A percentile compares a stretch with the other conserved stretches of the same genome.
These are phyloP conservation scores for Natator depressus DNA, from an alignment of 2,113 vertebrate species.

Conservation along the genomic window DNA sequence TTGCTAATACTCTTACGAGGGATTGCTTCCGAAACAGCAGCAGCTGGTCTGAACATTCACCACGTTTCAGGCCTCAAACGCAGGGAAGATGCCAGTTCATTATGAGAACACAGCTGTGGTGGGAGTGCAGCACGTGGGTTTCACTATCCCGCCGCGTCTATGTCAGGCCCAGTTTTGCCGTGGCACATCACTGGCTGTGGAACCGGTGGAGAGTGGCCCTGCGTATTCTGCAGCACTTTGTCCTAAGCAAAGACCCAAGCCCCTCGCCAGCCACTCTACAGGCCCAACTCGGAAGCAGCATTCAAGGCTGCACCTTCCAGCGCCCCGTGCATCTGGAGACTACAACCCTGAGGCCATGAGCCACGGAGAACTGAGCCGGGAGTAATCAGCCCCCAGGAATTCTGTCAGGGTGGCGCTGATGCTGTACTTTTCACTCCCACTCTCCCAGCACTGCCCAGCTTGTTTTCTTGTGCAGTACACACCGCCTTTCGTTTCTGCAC, in stretches of 20 bases:
- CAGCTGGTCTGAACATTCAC: background rate
- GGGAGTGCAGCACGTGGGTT: background rate
- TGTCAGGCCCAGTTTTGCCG: background rate
- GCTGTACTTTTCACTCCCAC: too few relatives aligned
- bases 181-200: background rate
- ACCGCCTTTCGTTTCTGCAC: background rate
- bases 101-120: background rate
- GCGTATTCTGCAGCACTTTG: background rate
- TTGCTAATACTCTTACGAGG: background rate
- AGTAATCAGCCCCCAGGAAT: too few relatives aligned
- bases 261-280: background rate
- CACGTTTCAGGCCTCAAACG: too few relatives aligned
- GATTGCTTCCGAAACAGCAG: background rate
- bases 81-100: background rate
- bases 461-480: background rate
- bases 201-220: background rate
- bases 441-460: background rate
- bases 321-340: too few relatives aligned
- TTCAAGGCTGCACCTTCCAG: too few relatives aligned
- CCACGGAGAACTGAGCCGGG: background rate
- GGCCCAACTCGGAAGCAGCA: background rate
- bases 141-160: background rate
- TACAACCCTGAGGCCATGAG: background rate
- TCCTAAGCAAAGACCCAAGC: background rate
- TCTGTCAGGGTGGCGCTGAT: too few relatives aligned